These are phyloP conservation scores for Eledone cirrhosa DNA, from an alignment of 2,888 invertebrate species.

Conservation along the genomic window DNA sequence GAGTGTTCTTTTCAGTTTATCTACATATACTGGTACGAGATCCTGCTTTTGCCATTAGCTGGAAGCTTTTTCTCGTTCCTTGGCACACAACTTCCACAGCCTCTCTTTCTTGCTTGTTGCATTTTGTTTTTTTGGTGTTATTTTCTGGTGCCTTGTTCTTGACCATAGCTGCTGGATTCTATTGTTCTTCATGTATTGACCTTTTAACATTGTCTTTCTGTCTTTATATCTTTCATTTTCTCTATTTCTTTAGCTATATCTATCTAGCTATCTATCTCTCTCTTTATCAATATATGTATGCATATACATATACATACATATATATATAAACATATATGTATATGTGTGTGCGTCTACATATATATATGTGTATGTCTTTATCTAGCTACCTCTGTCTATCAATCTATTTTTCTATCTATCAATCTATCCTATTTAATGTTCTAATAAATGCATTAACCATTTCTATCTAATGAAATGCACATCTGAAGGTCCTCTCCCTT, in stretches of 20 bases:
- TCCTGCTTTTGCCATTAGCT: too few relatives aligned
- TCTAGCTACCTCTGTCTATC: neutral
- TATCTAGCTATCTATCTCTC: neutral
- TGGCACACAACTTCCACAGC: too few relatives aligned
- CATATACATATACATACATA: too few relatives aligned
- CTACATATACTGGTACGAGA: too few relatives aligned
- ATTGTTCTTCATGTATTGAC: neutral
- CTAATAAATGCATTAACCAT: neutral
- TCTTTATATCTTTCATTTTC: neutral
- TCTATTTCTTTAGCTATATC: neutral
- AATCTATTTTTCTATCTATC: neutral
- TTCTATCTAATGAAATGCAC: neutral
- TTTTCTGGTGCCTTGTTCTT: too few relatives aligned
- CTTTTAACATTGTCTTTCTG: neutral
- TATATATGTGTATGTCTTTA: neutral
- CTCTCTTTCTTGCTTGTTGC: too few relatives aligned
- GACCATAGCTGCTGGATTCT: neutral
- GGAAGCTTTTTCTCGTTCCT: too few relatives aligned
- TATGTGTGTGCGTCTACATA: neutral
- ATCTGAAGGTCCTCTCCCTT: too few relatives aligned
- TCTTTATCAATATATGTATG: too few relatives aligned
- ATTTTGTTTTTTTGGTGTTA: too few relatives aligned
- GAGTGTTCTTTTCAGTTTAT: too few relatives aligned
- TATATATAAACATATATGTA: too few relatives aligned
- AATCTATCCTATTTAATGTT: neutral